Evolutionary conservation across 2,888 invertebrate genomes (phyloP), one percentile per base, ranked within the genome.

Genomic region (Ornithoptera priamus): DNA sequence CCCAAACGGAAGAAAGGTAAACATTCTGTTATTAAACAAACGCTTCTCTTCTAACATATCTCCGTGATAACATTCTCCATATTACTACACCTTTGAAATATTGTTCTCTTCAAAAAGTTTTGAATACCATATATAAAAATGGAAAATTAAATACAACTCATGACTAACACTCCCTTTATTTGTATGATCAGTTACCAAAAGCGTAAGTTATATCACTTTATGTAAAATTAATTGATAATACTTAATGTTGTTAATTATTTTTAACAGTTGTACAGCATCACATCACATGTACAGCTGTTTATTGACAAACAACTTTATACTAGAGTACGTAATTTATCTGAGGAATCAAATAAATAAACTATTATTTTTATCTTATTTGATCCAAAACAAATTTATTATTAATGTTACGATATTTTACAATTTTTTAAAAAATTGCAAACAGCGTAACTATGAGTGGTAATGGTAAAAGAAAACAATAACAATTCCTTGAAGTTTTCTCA

Each of bases 1-100:
- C 88, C 93, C 76, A 93, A 93, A 81, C 87, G 93, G 83, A 90
- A 93, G 81, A 93, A 93, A 94, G 94, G 94, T 94, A 91, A 85
- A 59, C 65, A 58, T 53, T 62, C 22, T 30, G 42, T 24, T 46
- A 22, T 58, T 24, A 53, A n/a, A 53, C 18, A 53, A n/a, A 53
- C 6, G 10, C 12, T 15, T 1, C 22, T 8, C 22, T 22, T n/a
- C 24, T 22, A 57, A 20, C 10, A 58, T 22, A 20, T n/a, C 2
- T 24, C 6, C 5, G 2, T 53, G 1, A 46, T 46, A 1, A 12
- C 15, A 46, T 46, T 46, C 15, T 46, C 15, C 0, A 12, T 46
- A 15, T 2, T 42, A 42, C 12, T 8, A 42, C 42, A 42, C 42
- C 22, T 42, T 30, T 30, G 30, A 30, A 30, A 30, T 30, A 30